Evolutionary conservation across 2,797 vertebrate genomes (phyloP), one percentile per base, ranked within the genome.

Genomic region (Alosa sapidissima): DNA sequence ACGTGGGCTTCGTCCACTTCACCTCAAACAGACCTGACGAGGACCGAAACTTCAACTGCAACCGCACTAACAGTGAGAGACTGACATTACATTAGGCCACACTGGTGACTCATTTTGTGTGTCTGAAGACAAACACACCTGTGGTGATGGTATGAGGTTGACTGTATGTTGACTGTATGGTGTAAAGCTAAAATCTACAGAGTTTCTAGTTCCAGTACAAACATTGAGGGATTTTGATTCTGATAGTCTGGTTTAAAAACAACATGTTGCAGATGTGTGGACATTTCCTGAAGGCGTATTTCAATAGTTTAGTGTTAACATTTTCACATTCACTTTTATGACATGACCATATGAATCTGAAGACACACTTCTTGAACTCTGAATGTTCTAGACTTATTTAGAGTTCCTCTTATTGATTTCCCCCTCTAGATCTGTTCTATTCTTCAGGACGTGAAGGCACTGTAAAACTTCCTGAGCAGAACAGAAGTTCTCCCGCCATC

Each of bases 341-440:
- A 21, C 19, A 55, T 55, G 2, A 54, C 52, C 52, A 55, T 55
- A 14, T 55, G 54, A 55, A 54, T 13, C 1, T 3, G 48, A 49
- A 49, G 7, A 49, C 10, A 49, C 48, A 49, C 48, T 8, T 4
- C 8, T 13, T 13, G 51, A 52, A 13, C 41, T 11, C 3, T 58
- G 19, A 21, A 58, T 58, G 0, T 21, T 58, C 2, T 21, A 58
- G 55, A n/a, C 16, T 58, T 58, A 1, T 58, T 55, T 21, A 51
- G 9, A 51, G 8, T 9, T 10, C 49, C 49, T 51, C 5, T 10
- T 11, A 11, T 51, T 51, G 9, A 51, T 51, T 28, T 28, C 24
- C 7, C 24, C 60, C 33, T 81, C 41, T 48, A 81, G 85, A n/a
- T 9, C 13, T 49, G 45, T 86, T 86, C 48, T 86, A 86, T 75